Base-by-base conservation (phyloP, 2,113 vertebrate genomes). In the Arenaria interpres region DNA sequence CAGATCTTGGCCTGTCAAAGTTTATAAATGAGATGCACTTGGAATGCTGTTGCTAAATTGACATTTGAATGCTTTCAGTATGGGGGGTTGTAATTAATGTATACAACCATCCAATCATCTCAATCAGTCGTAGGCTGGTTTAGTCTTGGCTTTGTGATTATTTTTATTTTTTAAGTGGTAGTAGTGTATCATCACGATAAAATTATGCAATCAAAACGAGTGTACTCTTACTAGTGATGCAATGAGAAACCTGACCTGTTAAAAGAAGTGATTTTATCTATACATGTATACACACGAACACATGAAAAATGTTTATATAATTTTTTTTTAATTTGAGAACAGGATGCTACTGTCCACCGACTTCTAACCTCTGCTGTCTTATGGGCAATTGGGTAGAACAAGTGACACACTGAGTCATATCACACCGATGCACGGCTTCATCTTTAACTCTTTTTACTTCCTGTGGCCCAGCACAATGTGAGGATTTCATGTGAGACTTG, bases 271-370 rank as follows among this genome's bases (percentile, higher is more conserved):
- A 2, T 27, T 53, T 33, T 48, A 8, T 50, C 14, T 74, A 23
- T 9, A 7, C 7, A 10, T 32, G 7, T 15, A 11, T 1, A 10
- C 1, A 37, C 20, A 23, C 14, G 28, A 14, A 32, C 1, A 2
- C 1, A 45, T 18, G 33, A 27, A 74, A 84, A 51, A 13, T 50
- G 7, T 30, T 63, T 14, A 18, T 67, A 6, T 45, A 4, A 39
- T 3, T 45, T 30, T 37, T 71, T 25, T 71, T 13, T 1, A 10
- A 57, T 14, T n/a, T 48, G 32, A 79, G 71, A 66, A 35, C 45
- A 83, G 6, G 18, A 20, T 90, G 39, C 32, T 85, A 35, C 22
- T 56, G 21, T 77, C 89, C 10, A 77, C 41, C 71, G 39, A 33
- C 48, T 95, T 67, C 37, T 82, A 77, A 62, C 37, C n/a, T 93